Conservation (phyloP, 2,797 vertebrate genomes). For the Sphaeramia orbicularis region DNA sequence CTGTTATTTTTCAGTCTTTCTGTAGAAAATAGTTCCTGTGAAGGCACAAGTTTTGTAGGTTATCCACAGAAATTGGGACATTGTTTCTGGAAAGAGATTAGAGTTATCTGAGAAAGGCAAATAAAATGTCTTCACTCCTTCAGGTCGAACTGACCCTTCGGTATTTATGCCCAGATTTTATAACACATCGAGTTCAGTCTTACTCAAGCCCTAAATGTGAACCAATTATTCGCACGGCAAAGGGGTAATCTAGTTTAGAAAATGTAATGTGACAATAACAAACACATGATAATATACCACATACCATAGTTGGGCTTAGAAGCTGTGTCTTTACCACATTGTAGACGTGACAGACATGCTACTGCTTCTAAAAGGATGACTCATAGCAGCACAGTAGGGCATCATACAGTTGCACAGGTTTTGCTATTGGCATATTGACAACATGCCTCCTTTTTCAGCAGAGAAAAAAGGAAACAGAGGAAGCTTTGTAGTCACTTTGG, state of each 20-base stretch:
- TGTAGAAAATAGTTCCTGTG: too few relatives aligned
- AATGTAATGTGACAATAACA: constrained; percentile 16
- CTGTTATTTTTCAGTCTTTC: neutral
- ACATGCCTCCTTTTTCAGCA: constrained; percentile 16
- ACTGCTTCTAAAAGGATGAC: constrained; percentile 9
- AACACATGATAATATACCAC: neutral
- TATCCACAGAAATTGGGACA: neutral
- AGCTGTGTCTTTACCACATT: neutral
- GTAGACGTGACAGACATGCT: constrained; percentile 10
- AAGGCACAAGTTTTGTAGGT: neutral
- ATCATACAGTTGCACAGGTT: neutral
- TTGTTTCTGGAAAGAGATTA: neutral
- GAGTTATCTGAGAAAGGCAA: constrained; percentile 1
- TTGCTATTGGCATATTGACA: constrained; percentile 44
- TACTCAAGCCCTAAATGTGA: neutral
- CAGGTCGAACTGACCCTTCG: constrained; percentile 1
- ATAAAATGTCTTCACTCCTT: neutral
- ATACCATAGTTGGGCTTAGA: neutral
- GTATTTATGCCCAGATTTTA: constrained; percentile 1
- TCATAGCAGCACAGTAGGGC: constrained; percentile 10
- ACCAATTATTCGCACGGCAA: neutral
- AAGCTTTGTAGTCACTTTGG: constrained; percentile 57
- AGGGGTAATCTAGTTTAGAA: constrained; percentile 3
- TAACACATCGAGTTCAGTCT: neutral
- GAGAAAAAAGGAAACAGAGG: constrained; percentile 23